Conservation (phyloP, 2,888 invertebrate genomes). For the Zaprionus obscuricornis region DNA sequence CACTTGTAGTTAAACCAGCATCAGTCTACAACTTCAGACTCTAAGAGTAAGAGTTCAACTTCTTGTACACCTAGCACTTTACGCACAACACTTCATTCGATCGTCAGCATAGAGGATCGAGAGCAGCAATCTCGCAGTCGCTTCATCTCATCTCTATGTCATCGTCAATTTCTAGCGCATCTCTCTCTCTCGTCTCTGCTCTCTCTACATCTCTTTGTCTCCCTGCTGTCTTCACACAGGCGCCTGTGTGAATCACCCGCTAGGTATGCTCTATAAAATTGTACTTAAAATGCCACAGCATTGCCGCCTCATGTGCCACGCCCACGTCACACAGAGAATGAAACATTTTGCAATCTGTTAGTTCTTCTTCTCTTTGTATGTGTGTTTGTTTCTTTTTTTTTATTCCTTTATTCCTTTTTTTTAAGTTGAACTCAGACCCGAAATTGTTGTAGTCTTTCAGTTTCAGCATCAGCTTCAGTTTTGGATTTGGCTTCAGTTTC, state of each 20-base stretch:
- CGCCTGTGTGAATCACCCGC: conserved; percentile 37
- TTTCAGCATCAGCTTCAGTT: no score
- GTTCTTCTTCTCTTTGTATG: conserved; percentile 9
- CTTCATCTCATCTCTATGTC: conserved; percentile 32
- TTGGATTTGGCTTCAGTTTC: conserved; percentile 48
- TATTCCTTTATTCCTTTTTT: neutral
- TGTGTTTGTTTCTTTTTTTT: conserved; percentile 1
- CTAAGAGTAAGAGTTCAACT: no score
- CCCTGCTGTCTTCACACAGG: neutral
- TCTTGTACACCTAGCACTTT: neutral
- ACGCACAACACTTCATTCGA: conserved; percentile 60
- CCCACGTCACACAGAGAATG: conserved; percentile 43
- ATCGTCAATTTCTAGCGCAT: neutral
- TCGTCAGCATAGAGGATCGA: conserved; percentile 47
- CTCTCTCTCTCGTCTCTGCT: neutral
- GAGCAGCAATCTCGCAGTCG: no score
- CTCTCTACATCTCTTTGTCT: neutral
- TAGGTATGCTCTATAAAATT: conserved; percentile 73
- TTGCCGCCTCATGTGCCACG: conserved; percentile 44
- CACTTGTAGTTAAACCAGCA: conserved; percentile 28
- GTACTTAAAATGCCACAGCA: conserved; percentile 74
- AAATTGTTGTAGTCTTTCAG: conserved; percentile 53
- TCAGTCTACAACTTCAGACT: conserved; percentile 15
- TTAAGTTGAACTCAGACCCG: conserved; percentile 42
- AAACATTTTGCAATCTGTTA: conserved; percentile 55